Conservation (phyloP, 2,797 vertebrate genomes). For the Lagocephalus sceleratus region DNA sequence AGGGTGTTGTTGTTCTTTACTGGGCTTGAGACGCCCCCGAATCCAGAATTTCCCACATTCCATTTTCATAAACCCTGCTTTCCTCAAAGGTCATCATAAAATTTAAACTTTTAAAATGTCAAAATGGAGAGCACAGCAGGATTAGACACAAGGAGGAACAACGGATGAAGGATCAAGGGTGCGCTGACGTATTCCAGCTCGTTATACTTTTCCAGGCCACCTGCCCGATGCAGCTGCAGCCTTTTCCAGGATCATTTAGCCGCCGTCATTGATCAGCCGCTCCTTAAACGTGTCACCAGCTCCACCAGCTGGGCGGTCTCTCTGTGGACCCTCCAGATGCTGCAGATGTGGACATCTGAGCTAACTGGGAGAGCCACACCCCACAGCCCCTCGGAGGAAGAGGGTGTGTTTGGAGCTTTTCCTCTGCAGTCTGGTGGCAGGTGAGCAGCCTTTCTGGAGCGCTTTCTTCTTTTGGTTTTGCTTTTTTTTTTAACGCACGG, state of each 20-base stretch:
- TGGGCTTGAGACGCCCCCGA: too few species aligned
- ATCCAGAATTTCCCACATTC: too few species aligned
- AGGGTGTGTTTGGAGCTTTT: neutral
- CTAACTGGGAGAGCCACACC: too few species aligned
- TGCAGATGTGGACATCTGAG: neutral
- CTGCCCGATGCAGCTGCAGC: slow-evolving; percentile 26
- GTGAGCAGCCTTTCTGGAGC: too few species aligned
- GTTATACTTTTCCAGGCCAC: slow-evolving; percentile 16
- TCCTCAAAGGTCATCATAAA: neutral
- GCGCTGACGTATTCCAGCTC: slow-evolving; percentile 5
- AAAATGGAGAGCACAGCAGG: too few species aligned
- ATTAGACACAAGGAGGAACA: slow-evolving; percentile 1
- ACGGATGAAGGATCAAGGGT: slow-evolving; percentile 9
- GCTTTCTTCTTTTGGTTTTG: too few species aligned
- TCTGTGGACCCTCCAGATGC: slow-evolving; percentile 7
- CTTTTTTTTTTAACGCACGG: too few species aligned
- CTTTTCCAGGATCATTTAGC: slow-evolving; percentile 48
- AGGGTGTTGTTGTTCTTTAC: too few species aligned
- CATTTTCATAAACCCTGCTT: too few species aligned
- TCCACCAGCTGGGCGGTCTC: slow-evolving; percentile 15
- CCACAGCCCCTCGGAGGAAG: neutral
- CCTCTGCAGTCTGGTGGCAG: neutral
- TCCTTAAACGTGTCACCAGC: slow-evolving; percentile 35
- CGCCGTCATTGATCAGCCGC: slow-evolving; percentile 33
- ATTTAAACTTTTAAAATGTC: neutral